Evolutionary conservation across 2,888 invertebrate species (phyloP).

Genomic region (Noctua janthina): DNA sequence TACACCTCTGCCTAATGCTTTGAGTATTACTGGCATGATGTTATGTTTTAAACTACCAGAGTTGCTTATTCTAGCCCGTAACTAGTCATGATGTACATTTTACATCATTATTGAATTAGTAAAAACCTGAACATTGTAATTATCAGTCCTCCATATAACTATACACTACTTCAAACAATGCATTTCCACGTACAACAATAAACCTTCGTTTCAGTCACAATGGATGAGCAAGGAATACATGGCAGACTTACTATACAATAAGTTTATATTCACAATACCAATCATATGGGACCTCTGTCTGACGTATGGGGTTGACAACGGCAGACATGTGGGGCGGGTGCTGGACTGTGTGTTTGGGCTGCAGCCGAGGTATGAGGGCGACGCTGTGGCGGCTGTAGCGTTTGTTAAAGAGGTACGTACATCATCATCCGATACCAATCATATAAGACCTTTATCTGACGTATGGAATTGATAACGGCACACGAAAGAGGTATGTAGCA

Average conservation of each 20-base stretch:
- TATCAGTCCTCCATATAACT: neutral
- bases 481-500: no score
- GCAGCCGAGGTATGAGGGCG: slow-evolving; percentile 92
- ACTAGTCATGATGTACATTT: no score
- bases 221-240: slow-evolving; percentile 92
- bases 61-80: no score
- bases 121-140: no score
- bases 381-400: slow-evolving; percentile 88
- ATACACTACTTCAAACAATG: neutral
- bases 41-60: no score
- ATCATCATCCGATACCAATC: neutral
- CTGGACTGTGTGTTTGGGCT: slow-evolving; percentile 92
- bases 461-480: no score
- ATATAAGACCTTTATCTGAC: neutral
- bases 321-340: slow-evolving; percentile 91
- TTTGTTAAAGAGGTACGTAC: slow-evolving; percentile 92
- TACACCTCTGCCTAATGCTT: no score
- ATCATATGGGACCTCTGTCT: slow-evolving; percentile 95
- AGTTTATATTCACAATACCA: slow-evolving; percentile 92
- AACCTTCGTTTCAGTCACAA: slow-evolving; percentile 80
- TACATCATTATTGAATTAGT: no score
- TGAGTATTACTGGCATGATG: no score
- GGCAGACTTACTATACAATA: slow-evolving; percentile 93
- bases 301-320: slow-evolving; percentile 93
- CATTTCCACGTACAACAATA: no score